Conservation (phyloP, 2,888 invertebrate species). For the Scaptodrosophila latifasciaeformis region DNA sequence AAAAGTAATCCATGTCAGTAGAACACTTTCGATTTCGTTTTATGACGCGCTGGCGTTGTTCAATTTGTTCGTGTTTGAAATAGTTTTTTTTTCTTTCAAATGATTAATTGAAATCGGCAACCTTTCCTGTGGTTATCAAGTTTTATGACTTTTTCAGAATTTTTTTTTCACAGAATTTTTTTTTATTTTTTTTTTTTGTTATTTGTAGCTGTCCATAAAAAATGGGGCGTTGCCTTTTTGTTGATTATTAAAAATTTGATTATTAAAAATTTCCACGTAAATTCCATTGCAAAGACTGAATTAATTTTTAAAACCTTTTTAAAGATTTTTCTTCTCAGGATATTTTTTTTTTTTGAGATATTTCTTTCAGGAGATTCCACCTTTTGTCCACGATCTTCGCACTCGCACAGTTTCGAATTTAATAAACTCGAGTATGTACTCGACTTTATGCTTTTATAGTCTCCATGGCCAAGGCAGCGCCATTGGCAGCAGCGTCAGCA, state of each 20-base stretch:
- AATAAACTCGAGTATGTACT: slow-evolving; percentile 75
- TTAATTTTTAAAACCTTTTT: no score
- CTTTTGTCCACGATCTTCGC: slow-evolving; percentile 63
- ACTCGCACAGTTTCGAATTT: slow-evolving; percentile 75
- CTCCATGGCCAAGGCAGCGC: slow-evolving; percentile 37
- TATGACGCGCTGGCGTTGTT: slow-evolving; percentile 34
- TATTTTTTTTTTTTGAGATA: slow-evolving; percentile 11
- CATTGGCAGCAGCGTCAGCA: no score
- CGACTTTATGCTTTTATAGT: slow-evolving; percentile 75
- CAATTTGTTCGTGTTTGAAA: no score
- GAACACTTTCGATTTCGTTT: slow-evolving; percentile 71
- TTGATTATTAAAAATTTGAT: not conserved
- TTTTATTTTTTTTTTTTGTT: not conserved
- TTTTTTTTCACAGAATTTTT: not conserved
- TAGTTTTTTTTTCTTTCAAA: slow-evolving; percentile 9
- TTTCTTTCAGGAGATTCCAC: slow-evolving; percentile 7
- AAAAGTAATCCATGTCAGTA: slow-evolving; percentile 72
- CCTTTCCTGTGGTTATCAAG: no score
- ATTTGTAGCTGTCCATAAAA: not conserved
- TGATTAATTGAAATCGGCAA: no score
- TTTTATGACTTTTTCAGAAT: slow-evolving; percentile 1
- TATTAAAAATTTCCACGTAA: not conserved
- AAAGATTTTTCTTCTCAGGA: slow-evolving; percentile 17
- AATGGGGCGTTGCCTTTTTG: not conserved
- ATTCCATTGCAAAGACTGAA: not conserved